Evolutionary conservation across 2,888 invertebrate species (phyloP), one percentile per base, ranked within the genome.

Genomic region (Euzetes globulus): DNA sequence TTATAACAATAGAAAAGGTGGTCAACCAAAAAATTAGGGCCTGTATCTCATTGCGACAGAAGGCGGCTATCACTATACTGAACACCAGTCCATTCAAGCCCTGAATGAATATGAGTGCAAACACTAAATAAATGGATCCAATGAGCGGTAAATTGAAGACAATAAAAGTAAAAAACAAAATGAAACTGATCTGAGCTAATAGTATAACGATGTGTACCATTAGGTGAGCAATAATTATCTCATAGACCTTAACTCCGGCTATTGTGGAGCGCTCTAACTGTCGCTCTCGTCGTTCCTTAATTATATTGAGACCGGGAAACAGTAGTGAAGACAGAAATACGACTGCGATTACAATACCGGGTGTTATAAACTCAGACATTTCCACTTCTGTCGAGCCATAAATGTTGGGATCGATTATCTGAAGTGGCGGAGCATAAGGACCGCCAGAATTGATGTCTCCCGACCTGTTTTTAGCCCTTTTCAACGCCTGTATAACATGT

Each of bases 291-390:
- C 70, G 45, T 47, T 70, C 70, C 27, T 25, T 41, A 17, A 70
- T 70, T 25, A 70, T 19, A 1, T 25, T 47, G 1, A 70, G 25
- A 19, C 70, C 70, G 11, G 70, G 70, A 47, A 70, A 70, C n/a
- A 68, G 22, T 22, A 47, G 5, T 17, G 70, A 70, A 17, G 47
- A 70, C 41, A 70, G 25, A 15, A 70, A 70, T 45, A 70, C 27
- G 25, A 70, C 11, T 9, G 47, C 45, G 22, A 70, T 70, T 0
- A 70, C 13, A 25, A 70, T n/a, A 25, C 70, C 70, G 17, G 70
- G 70, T 45, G 47, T 70, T 70, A 70, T 70, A 25, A 47, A 70
- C 47, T 70, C 70, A 47, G 70, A 70, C 70, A 70, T 70, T 22
- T 70, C 47, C 6, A 13, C 70, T 25, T 70, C 70, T 9, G 25